A percentile compares a stretch with the other conserved stretches of the same genome.
phyloP scores from a whole-genome alignment of 2,113 vertebrate genomes.

The human region DNA sequence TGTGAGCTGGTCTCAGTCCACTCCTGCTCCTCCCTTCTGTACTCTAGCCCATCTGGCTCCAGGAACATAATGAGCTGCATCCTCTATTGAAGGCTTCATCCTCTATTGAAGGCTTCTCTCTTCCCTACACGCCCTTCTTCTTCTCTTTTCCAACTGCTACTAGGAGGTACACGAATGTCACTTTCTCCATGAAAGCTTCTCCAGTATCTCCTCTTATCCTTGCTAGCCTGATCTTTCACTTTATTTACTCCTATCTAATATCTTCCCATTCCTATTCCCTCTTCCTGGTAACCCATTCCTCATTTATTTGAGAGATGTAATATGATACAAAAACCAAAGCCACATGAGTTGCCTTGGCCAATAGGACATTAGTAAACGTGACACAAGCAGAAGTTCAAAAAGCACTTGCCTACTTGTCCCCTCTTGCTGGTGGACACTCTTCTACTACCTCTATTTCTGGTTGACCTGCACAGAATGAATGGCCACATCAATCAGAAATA shows the following conservation, averaged over 20 bases:
- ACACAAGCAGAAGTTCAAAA: not conserved
- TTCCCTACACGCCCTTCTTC: rapidly evolving
- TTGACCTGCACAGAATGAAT: not conserved
- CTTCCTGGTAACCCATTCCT: not conserved
- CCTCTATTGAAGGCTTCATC: rapidly evolving
- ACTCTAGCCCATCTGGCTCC: not conserved
- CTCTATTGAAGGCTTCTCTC: not conserved
- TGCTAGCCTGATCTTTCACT: not conserved
- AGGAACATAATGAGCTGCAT: not conserved
- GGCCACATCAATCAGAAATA: not conserved
- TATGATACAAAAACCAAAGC: not conserved
- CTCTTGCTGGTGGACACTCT: not conserved
- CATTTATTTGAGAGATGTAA: not conserved
- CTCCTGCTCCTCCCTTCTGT: not conserved
- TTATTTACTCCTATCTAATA: not conserved
- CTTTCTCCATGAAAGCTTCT: not conserved
- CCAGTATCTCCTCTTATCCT: not conserved
- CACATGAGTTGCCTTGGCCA: not conserved
- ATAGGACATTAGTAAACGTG: not conserved
- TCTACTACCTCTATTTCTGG: not conserved
- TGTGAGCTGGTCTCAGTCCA: not conserved
- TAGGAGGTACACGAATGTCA: not conserved
- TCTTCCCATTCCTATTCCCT: not conserved
- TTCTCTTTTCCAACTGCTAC: not conserved
- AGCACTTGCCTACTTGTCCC: not conserved